These are phyloP conservation scores for Watsonalla cultraria DNA, from an alignment of 2,888 invertebrate genomes.

Conservation along the genomic window DNA sequence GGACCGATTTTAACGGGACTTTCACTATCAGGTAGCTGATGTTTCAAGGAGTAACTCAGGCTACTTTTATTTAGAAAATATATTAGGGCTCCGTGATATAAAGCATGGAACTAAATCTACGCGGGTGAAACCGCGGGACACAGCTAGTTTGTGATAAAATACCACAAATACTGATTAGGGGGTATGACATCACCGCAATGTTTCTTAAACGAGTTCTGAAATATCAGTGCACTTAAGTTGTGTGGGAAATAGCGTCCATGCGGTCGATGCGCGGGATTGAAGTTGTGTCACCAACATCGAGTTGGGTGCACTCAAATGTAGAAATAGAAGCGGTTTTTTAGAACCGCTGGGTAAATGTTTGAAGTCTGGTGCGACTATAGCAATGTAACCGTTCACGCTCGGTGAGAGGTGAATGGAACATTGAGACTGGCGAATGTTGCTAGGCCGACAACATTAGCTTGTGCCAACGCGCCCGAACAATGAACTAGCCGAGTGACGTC, in stretches of 20 bases:
- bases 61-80: no score
- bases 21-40: no score
- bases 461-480: constrained; percentile 72
- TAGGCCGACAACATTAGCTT: constrained; percentile 69
- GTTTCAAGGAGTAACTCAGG: no score
- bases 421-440: constrained; percentile 58
- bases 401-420: constrained; percentile 76
- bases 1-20: no score
- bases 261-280: neutral
- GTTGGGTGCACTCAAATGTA: constrained; percentile 10
- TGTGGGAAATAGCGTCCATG: neutral
- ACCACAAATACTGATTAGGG: no score
- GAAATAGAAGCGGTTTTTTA: constrained; percentile 15
- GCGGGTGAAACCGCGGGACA: no score
- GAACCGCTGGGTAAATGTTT: constrained; percentile 19
- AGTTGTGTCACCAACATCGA: neutral
- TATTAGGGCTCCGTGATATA: no score
- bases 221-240: neutral
- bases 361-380: constrained; percentile 34
- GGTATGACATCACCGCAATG: no score
- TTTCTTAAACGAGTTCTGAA: neutral
- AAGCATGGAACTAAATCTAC: no score
- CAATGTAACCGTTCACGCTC: constrained; percentile 63
- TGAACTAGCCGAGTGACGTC: constrained; percentile 67
- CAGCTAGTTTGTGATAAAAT: no score